A percentile compares a stretch with the other conserved stretches of the same genome.
Conservation (phyloP, 2,888 invertebrate genomes). For the Tetragonisca angustula region DNA sequence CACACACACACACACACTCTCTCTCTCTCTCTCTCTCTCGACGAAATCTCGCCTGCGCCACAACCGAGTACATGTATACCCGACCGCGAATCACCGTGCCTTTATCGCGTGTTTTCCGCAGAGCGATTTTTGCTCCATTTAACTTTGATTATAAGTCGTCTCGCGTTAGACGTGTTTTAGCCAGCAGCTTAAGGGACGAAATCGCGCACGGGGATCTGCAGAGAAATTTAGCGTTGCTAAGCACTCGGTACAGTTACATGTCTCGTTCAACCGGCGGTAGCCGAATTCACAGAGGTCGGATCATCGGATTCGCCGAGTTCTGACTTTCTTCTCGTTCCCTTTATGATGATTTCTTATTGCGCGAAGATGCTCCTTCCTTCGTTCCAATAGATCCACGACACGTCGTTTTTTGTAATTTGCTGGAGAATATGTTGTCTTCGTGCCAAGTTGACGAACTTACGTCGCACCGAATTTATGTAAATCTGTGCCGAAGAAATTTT, state of each 20-base stretch:
- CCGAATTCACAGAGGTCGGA: background rate
- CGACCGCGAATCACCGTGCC: constrained; percentile 65
- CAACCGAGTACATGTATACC: constrained; percentile 62
- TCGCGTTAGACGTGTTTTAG: constrained; percentile 66
- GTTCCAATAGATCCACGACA: background rate
- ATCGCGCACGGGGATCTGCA: constrained; percentile 61
- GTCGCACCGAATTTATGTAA: too few relatives aligned
- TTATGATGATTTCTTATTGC: background rate
- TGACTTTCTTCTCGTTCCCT: background rate
- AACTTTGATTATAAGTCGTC: constrained; percentile 70
- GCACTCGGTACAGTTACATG: constrained; percentile 23
- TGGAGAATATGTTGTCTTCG: background rate
- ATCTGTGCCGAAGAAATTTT: too few relatives aligned
- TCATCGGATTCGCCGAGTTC: constrained; percentile 2
- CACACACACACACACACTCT: too few relatives aligned
- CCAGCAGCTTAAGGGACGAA: constrained; percentile 61
- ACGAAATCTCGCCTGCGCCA: constrained; percentile 61
- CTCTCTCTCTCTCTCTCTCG: background rate
- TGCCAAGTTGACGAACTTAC: background rate
- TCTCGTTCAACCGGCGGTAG: constrained; percentile 19
- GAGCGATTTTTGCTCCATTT: constrained; percentile 70
- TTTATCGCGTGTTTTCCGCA: constrained; percentile 66
- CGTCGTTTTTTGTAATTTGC: background rate
- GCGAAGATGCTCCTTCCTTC: background rate
- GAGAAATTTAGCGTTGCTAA: constrained; percentile 59